These are phyloP conservation scores for Scylla paramamosain DNA, from an alignment of 1,140 invertebrate genomes.

Conservation along the genomic window DNA sequence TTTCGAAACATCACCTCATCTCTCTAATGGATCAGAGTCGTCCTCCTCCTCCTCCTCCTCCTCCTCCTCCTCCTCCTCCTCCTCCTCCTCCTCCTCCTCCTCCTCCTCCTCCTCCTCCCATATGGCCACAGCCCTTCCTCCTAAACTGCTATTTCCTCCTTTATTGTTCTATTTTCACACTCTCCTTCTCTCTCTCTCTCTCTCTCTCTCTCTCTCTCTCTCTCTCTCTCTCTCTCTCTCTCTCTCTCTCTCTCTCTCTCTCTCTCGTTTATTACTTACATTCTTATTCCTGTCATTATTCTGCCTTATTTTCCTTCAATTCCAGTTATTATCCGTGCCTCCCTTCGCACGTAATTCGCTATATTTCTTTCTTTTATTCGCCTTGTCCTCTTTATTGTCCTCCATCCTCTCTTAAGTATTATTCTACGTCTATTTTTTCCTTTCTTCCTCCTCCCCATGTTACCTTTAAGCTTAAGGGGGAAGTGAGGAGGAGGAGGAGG, in stretches of 20 bases:
- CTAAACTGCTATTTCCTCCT: not conserved
- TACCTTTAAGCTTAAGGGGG: too few relatives aligned
- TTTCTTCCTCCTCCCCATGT: too few relatives aligned
- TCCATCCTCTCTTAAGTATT: too few relatives aligned
- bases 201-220: not conserved
- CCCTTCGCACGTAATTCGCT: too few relatives aligned
- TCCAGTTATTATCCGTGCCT: too few relatives aligned
- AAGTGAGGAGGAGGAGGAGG: too few relatives aligned
- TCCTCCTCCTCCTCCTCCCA: not conserved
- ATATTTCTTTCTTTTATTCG: too few relatives aligned
- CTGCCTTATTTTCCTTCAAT: not conserved
- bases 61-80: slow-evolving; percentile 8
- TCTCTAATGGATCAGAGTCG: not conserved
- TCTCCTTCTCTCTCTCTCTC: not conserved
- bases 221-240: not conserved
- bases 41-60: not conserved
- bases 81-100: not conserved
- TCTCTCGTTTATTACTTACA: not conserved
- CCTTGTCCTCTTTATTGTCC: too few relatives aligned
- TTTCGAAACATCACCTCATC: not conserved
- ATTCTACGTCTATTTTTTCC: too few relatives aligned
- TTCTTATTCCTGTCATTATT: not conserved
- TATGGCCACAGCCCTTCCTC: not conserved
- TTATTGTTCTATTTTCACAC: not conserved
- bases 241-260: not conserved